These are phyloP conservation scores for Ariopsis seemanni DNA, from an alignment of 2,113 vertebrate species.

Conservation along the genomic window DNA sequence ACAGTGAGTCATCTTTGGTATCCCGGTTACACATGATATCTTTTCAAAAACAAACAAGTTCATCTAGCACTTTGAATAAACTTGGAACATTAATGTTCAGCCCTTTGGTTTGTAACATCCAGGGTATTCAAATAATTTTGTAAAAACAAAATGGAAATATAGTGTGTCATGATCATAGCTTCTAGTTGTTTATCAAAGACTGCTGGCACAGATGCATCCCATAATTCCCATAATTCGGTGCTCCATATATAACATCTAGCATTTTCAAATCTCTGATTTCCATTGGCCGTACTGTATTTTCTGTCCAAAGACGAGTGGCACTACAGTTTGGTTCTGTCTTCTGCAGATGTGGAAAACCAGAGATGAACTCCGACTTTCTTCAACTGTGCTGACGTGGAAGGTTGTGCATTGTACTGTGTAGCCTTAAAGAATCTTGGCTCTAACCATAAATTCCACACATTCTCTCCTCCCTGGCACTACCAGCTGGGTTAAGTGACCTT, in stretches of 20 bases:
- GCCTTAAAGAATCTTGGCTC: neutral
- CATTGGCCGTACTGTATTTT: neutral
- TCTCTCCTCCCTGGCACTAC: neutral
- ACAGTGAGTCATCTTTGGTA: neutral
- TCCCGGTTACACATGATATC: too few relatives aligned
- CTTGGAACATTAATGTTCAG: too few relatives aligned
- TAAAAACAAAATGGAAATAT: neutral
- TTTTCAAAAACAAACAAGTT: neutral
- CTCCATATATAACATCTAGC: neutral
- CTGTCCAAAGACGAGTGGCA: neutral
- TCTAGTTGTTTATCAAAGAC: slow-evolving; percentile 7
- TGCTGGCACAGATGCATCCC: neutral
- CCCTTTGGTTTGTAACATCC: neutral
- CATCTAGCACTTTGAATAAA: neutral
- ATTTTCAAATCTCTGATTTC: neutral
- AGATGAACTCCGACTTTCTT: neutral
- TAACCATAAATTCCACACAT: slow-evolving; percentile 20
- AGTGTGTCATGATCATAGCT: neutral
- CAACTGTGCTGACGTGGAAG: neutral
- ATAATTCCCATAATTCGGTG: slow-evolving; percentile 1
- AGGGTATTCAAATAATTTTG: neutral
- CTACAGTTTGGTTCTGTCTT: neutral
- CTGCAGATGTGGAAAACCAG: neutral
- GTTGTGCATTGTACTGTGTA: too few relatives aligned
- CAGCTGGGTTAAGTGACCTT: neutral